Conservation (phyloP, 2,888 invertebrate species). For the Caenorhabditis sp. region DNA sequence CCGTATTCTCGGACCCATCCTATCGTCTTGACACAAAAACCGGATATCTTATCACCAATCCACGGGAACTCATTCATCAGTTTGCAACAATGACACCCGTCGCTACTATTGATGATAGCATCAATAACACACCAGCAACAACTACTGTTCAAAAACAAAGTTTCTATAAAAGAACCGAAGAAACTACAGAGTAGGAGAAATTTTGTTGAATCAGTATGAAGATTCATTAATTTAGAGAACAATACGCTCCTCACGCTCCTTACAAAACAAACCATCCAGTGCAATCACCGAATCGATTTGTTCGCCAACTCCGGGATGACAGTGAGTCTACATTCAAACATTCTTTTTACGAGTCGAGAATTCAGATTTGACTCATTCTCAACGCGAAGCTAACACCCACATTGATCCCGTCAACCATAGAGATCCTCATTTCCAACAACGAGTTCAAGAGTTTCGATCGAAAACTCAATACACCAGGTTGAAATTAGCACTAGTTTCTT, state of each 20-base stretch:
- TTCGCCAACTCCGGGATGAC: constrained; percentile 68
- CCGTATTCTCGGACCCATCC: constrained; percentile 59
- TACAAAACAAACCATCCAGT: constrained; percentile 55
- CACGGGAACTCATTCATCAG: constrained; percentile 68
- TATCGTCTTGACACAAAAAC: constrained; percentile 53
- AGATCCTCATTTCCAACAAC: constrained; percentile 51
- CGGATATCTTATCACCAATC: constrained; percentile 69
- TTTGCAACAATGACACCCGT: constrained; percentile 69
- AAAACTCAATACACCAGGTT: constrained; percentile 40
- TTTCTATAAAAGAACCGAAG: constrained; percentile 60
- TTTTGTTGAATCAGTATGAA: neutral
- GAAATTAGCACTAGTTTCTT: neutral
- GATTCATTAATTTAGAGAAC: constrained; percentile 35
- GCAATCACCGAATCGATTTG: constrained; percentile 64
- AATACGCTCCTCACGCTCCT: constrained; percentile 60
- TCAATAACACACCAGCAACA: constrained; percentile 53
- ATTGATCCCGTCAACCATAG: constrained; percentile 55
- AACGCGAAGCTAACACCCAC: constrained; percentile 68
- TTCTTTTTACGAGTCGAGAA: no score
- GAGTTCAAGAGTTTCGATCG: constrained; percentile 61
- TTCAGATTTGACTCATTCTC: constrained; percentile 64
- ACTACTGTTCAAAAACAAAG: constrained; percentile 56
- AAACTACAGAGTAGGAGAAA: constrained; percentile 45
- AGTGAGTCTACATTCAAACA: constrained; percentile 54
- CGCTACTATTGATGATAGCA: constrained; percentile 49